Conservation (phyloP, 2,113 vertebrate species). For the Cyrtonyx montezumae region DNA sequence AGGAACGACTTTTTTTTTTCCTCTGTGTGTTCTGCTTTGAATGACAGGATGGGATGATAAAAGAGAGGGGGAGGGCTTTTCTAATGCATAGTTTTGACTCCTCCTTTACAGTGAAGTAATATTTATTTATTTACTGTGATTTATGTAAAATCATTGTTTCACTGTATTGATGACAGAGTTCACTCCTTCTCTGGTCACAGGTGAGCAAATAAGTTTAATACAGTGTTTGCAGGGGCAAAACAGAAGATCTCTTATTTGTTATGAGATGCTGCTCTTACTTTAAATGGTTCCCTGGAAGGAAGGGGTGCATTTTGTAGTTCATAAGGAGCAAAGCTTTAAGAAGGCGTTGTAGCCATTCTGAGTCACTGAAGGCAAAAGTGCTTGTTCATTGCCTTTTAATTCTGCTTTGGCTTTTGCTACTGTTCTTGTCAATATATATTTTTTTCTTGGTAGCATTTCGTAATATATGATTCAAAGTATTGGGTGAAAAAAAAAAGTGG, state of each 20-base stretch:
- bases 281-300: background rate
- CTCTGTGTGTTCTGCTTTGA: background rate
- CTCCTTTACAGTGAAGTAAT: background rate
- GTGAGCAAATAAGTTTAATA: background rate
- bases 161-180: background rate
- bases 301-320: background rate
- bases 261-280: background rate
- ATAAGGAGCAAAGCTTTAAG: background rate
- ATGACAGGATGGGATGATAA: background rate
- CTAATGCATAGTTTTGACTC: background rate
- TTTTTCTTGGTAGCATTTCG: background rate
- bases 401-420: background rate
- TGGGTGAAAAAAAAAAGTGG: background rate
- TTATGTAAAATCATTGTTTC: background rate
- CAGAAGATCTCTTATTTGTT: background rate
- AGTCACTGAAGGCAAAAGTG: background rate
- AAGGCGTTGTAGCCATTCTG: background rate
- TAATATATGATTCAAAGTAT: background rate
- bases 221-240: background rate
- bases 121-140: background rate
- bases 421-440: background rate
- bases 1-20: background rate
- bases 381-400: background rate
- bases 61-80: background rate
- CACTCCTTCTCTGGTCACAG: background rate